phyloP scores from a whole-genome alignment of 2,113 vertebrate genomes.

The Zosterops lateralis region DNA sequence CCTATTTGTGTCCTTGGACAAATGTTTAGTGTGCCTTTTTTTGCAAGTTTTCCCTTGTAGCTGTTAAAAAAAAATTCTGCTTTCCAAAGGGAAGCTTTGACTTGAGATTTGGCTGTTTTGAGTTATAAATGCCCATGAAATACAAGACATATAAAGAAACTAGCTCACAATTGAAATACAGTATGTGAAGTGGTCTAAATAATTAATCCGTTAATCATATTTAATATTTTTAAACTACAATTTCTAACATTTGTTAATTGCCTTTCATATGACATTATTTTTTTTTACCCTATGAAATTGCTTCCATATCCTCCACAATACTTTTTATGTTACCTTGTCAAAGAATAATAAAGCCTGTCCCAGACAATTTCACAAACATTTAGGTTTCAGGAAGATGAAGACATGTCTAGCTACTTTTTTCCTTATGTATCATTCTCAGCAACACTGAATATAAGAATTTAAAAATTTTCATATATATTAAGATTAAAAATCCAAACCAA shows the following conservation, averaged over 20 bases:
- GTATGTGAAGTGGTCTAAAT: neutral
- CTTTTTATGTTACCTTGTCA: neutral
- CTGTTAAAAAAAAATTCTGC: neutral
- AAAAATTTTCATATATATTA: neutral
- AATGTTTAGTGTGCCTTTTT: neutral
- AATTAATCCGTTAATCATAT: neutral
- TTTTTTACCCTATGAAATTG: neutral
- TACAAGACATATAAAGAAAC: neutral
- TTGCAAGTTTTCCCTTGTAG: neutral
- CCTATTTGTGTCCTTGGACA: neutral
- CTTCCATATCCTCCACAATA: neutral
- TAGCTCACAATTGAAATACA: neutral
- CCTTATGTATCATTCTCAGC: neutral
- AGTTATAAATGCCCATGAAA: neutral
- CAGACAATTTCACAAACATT: neutral
- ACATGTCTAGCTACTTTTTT: neutral
- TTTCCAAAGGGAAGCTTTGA: neutral
- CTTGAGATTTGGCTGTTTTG: neutral
- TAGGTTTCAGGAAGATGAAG: neutral
- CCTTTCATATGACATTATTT: neutral
- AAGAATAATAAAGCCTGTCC: neutral
- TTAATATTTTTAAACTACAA: neutral
- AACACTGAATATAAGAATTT: neutral
- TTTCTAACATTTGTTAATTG: neutral
- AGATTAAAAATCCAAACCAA: neutral